Conservation (phyloP, 2,797 vertebrate genomes). For the Craterocephalus amniculus region DNA sequence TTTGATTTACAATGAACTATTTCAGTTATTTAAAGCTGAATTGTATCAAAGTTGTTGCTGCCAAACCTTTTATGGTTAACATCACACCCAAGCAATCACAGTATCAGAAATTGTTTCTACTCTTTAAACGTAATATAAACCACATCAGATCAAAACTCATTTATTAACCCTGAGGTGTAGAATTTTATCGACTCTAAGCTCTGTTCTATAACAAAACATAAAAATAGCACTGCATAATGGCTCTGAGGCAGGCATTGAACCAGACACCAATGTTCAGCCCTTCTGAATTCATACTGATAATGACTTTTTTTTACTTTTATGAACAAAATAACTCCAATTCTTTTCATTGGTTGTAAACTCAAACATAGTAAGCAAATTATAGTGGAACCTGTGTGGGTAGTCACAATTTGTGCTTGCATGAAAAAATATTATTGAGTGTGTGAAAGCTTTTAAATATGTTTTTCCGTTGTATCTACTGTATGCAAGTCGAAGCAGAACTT, state of each 20-base stretch:
- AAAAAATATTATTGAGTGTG: background rate
- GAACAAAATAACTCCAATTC: background rate
- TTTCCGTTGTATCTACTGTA: background rate
- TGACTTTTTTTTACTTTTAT: no score
- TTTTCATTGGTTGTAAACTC: background rate
- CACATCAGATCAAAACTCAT: constrained; percentile 8
- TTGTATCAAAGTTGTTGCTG: background rate
- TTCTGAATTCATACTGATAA: no score
- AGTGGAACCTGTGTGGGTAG: background rate
- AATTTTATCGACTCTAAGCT: background rate
- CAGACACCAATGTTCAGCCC: no score
- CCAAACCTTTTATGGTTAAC: constrained; percentile 6
- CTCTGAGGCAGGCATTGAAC: no score
- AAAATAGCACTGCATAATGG: background rate
- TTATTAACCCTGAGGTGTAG: background rate
- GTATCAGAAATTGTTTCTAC: constrained; percentile 2
- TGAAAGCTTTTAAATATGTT: background rate
- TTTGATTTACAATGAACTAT: background rate
- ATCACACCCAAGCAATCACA: background rate
- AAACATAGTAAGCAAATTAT: background rate
- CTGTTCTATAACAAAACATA: background rate
- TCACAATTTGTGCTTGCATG: background rate
- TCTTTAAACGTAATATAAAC: constrained; percentile 4
- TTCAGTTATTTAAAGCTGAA: background rate
- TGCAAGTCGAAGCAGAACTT: background rate